phyloP scores from a whole-genome alignment of 2,888 invertebrate genomes.

The Diloba caeruleocephala region DNA sequence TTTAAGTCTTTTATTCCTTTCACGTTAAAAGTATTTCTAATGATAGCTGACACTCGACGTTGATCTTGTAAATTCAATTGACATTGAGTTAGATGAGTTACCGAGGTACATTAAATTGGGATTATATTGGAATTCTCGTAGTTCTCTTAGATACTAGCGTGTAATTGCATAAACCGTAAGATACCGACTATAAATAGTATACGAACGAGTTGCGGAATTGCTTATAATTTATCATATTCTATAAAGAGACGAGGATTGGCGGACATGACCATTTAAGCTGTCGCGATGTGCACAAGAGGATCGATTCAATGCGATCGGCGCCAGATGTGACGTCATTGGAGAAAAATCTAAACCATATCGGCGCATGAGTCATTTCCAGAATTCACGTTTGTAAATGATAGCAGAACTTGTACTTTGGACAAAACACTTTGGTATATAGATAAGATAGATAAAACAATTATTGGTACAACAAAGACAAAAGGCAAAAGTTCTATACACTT shows the following conservation, averaged over 20 bases:
- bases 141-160: background rate
- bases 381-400: constrained; percentile 4
- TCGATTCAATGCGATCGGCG: constrained; percentile 6
- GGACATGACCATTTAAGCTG: constrained; percentile 15
- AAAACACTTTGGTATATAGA: too few species aligned
- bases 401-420: too few species aligned
- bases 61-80: background rate
- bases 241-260: background rate
- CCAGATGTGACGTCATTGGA: constrained; percentile 28
- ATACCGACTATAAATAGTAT: background rate
- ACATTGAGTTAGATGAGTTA: too few species aligned
- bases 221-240: constrained; percentile 1
- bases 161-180: background rate
- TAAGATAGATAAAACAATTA: too few species aligned
- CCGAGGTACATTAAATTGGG: background rate
- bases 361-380: constrained; percentile 26
- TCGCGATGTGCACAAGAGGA: background rate
- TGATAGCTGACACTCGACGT: background rate
- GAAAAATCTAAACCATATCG: constrained; percentile 34
- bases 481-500: too few species aligned
- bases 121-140: background rate
- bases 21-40: too few species aligned
- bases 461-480: too few species aligned
- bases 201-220: background rate
- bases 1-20: too few species aligned